Conservation (phyloP, 2,113 vertebrate species). For the Grantiella picta region DNA sequence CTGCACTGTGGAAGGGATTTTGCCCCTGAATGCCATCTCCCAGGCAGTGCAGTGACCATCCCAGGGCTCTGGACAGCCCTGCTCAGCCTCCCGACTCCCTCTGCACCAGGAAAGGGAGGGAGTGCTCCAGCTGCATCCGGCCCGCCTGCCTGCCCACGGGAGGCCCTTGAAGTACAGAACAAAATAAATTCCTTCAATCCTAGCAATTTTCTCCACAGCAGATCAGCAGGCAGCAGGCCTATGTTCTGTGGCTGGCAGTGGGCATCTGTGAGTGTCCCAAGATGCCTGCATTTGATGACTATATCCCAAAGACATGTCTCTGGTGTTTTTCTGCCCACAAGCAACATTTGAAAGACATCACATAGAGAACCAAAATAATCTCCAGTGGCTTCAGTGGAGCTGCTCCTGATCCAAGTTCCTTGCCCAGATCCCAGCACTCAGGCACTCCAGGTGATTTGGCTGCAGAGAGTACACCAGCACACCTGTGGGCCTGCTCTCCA, state of each 20-base stretch:
- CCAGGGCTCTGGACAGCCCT: rapidly evolving
- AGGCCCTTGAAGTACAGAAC: conserved; percentile 13
- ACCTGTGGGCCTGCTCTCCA: background rate
- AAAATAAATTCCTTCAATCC: conserved; percentile 22
- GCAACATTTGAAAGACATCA: background rate
- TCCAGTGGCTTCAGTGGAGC: background rate
- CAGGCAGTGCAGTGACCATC: background rate
- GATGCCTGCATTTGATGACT: background rate
- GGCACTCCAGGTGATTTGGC: background rate
- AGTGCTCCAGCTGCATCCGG: background rate
- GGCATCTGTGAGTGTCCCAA: background rate
- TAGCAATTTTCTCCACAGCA: background rate
- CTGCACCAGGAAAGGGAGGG: background rate
- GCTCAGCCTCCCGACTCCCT: rapidly evolving
- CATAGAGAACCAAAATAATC: background rate
- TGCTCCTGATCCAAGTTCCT: background rate
- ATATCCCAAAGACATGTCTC: background rate
- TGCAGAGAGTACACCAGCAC: background rate
- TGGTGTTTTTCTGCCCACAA: conserved; percentile 9
- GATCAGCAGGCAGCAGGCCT: background rate
- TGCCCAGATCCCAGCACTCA: background rate
- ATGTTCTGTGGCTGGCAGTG: conserved; percentile 14
- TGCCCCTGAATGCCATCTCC: rapidly evolving
- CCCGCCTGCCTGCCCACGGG: background rate
- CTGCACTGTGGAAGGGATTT: background rate